phyloP scores from a whole-genome alignment of 2,113 vertebrate genomes.

The Ascaphus truei region DNA sequence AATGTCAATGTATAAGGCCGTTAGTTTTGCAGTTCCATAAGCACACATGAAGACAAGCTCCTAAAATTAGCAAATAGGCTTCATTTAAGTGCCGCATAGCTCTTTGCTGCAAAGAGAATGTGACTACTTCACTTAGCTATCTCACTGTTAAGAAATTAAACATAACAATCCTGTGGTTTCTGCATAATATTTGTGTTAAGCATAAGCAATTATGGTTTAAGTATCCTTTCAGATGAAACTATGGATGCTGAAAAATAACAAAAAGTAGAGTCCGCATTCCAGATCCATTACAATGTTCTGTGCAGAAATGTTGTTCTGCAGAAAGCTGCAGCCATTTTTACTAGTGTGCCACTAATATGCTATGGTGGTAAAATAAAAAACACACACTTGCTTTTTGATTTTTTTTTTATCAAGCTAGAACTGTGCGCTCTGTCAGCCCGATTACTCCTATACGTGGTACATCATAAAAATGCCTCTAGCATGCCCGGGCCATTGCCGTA shows the following conservation, averaged over 20 bases:
- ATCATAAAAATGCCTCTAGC: no score
- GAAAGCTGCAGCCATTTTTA: no score
- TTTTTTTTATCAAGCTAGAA: no score
- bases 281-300: neutral
- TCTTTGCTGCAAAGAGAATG: conserved; percentile 11
- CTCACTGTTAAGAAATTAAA: conserved; percentile 3
- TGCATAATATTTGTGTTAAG: conserved; percentile 32
- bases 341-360: no score
- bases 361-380: no score
- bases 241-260: conserved; percentile 16
- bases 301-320: no score
- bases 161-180: conserved; percentile 21
- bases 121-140: conserved; percentile 9
- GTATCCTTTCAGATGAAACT: conserved; percentile 18
- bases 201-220: conserved; percentile 15
- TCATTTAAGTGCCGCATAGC: neutral
- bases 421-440: no score
- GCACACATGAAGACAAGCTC: conserved; percentile 9
- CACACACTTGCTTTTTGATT: no score
- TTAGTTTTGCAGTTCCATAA: neutral
- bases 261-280: conserved; percentile 9
- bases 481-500: no score
- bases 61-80: conserved; percentile 1
- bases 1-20: no score
- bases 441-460: no score